Percentiles rank a stretch among this genome's conserved stretches.
phyloP scores from a whole-genome alignment of 2,888 invertebrate genomes.

The Acronicta leporina region DNA sequence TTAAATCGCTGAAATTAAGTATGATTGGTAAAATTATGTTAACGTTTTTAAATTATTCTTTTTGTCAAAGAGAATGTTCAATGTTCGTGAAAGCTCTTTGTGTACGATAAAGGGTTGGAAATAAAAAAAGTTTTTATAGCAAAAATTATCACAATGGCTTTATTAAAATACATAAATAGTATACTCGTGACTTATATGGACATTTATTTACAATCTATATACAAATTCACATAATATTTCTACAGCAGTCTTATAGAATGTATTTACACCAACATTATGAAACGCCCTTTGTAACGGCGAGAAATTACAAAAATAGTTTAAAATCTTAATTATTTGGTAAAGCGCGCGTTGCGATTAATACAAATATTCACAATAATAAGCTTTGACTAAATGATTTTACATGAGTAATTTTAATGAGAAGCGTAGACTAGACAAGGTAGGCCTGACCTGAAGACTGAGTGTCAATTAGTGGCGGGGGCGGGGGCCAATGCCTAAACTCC shows the following conservation, averaged over 20 bases:
- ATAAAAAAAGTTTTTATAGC: slow-evolving; percentile 75
- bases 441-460: slow-evolving; percentile 85
- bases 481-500: slow-evolving; percentile 85
- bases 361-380: slow-evolving; percentile 82
- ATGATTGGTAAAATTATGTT: not conserved
- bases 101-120: slow-evolving; percentile 47
- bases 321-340: slow-evolving; percentile 87
- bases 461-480: slow-evolving; percentile 82
- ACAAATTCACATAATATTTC: slow-evolving; percentile 87
- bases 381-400: slow-evolving; percentile 80
- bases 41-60: not conserved
- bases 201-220: slow-evolving; percentile 86
- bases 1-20: not conserved
- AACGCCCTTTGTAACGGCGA: slow-evolving; percentile 83
- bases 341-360: slow-evolving; percentile 83
- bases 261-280: slow-evolving; percentile 85
- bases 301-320: slow-evolving; percentile 87
- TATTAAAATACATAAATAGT: slow-evolving; percentile 90
- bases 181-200: slow-evolving; percentile 88
- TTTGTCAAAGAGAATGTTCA: slow-evolving; percentile 1
- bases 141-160: slow-evolving; percentile 90
- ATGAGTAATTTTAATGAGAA: slow-evolving; percentile 68
- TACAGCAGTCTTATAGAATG: slow-evolving; percentile 89
- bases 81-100: not conserved
- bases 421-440: slow-evolving; percentile 86